Conservation (phyloP, 2,113 vertebrate species). For the Eulacestoma nigropectus region DNA sequence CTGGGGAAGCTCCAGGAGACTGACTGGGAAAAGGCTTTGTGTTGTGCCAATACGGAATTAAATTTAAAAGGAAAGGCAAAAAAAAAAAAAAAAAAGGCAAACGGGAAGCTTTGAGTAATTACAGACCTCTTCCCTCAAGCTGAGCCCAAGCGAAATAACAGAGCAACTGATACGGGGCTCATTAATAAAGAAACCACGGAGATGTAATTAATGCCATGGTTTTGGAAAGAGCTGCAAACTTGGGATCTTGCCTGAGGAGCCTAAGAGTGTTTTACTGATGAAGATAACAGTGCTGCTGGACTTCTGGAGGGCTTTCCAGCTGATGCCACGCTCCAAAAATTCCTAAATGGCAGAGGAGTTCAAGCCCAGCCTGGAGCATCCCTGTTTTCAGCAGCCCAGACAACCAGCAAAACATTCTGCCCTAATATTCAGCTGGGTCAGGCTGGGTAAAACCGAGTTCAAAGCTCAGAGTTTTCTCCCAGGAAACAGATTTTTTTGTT, state of each 20-base stretch:
- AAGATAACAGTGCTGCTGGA: not conserved
- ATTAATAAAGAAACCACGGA: not conserved
- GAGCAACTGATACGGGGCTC: not conserved
- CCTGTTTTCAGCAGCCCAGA: not conserved
- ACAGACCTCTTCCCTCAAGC: not conserved
- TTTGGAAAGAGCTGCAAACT: not conserved
- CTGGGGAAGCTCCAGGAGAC: not conserved
- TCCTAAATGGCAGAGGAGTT: not conserved
- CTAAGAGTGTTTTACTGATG: not conserved
- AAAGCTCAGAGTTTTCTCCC: not conserved
- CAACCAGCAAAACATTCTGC: accelerated
- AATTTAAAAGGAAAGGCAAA: not conserved
- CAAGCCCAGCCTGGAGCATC: not conserved
- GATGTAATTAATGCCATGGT: not conserved
- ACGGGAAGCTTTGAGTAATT: not conserved
- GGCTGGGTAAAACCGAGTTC: not conserved
- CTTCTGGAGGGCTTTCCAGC: not conserved
- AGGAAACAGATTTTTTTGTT: not conserved
- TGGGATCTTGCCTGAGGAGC: not conserved
- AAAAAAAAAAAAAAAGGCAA: not conserved
- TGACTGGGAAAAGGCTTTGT: constrained; percentile 11
- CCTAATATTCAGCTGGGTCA: not conserved
- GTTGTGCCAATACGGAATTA: not conserved
- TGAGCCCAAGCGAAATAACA: not conserved
- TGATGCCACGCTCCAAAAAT: not conserved